A percentile compares a stretch with the other conserved stretches of the same genome.
phyloP scores from a whole-genome alignment of 1,140 invertebrate genomes.

The Nasonia vitripennis region DNA sequence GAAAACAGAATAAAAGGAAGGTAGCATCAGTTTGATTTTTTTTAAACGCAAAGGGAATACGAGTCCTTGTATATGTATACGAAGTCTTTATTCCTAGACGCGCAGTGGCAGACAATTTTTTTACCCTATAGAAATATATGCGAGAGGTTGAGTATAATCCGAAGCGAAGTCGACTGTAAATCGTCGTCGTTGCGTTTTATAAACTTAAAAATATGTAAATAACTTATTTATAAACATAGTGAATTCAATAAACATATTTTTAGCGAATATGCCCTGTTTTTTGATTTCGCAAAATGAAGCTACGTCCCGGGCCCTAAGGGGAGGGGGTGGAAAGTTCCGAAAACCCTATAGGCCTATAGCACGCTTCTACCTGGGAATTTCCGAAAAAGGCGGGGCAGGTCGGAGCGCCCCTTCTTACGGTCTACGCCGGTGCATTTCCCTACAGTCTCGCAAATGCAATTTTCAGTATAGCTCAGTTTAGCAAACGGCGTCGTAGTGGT shows the following conservation, averaged over 20 bases:
- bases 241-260: conserved; percentile 32
- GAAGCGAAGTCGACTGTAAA: background rate
- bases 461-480: too few relatives aligned
- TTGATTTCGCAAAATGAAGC: too few relatives aligned
- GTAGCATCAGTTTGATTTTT: conserved; percentile 17
- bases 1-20: conserved; percentile 24
- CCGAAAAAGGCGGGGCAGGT: too few relatives aligned
- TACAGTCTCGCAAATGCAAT: too few relatives aligned
- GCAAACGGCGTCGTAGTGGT: too few relatives aligned
- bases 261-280: background rate
- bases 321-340: too few relatives aligned
- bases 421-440: too few relatives aligned
- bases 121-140: background rate
- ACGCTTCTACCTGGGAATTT: too few relatives aligned
- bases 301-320: too few relatives aligned
- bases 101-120: background rate
- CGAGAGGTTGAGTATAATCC: background rate
- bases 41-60: background rate
- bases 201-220: conserved; percentile 42
- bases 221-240: conserved; percentile 41
- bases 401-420: too few relatives aligned
- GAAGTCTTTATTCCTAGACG: background rate
- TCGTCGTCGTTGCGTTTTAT: conserved; percentile 17
- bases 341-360: too few relatives aligned
- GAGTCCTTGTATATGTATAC: background rate